A percentile compares a stretch with the other conserved stretches of the same genome.
These are phyloP conservation scores for Aphelocoma coerulescens DNA, from an alignment of 2,113 vertebrate genomes.

Conservation along the genomic window DNA sequence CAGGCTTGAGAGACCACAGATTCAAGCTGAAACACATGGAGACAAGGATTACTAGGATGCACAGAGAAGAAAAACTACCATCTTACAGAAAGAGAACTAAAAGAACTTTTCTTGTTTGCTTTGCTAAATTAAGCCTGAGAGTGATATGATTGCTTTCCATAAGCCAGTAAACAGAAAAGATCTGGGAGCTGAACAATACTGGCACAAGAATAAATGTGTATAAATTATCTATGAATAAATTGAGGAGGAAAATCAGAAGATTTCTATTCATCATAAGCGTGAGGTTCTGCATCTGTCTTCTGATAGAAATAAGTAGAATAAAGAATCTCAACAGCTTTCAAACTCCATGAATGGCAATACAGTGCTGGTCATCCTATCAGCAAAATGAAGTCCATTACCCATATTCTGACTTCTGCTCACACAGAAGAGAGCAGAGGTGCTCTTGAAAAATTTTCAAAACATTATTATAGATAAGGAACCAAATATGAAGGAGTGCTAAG, in stretches of 20 bases:
- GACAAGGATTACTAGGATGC: neutral
- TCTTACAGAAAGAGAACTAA: neutral
- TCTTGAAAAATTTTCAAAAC: neutral
- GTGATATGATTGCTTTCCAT: neutral
- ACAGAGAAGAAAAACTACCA: neutral
- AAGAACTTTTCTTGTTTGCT: conserved; percentile 6
- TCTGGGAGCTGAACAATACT: conserved; percentile 29
- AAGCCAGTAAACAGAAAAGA: conserved; percentile 19
- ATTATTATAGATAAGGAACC: neutral
- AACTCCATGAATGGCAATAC: neutral
- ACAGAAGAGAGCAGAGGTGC: neutral
- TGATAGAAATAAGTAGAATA: neutral
- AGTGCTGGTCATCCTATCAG: neutral
- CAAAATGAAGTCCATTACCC: neutral
- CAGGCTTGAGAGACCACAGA: neutral
- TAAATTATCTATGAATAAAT: conserved; percentile 48
- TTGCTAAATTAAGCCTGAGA: conserved; percentile 30
- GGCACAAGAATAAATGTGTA: conserved; percentile 6
- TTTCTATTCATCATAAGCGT: neutral
- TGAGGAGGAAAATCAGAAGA: neutral
- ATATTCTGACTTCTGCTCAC: neutral
- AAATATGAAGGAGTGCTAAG: neutral
- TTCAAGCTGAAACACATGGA: neutral
- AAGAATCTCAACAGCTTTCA: neutral
- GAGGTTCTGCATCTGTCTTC: neutral